A percentile compares a stretch with the other conserved stretches of the same genome.
These are phyloP conservation scores for Corythaixoides concolor DNA, from an alignment of 2,113 vertebrate genomes.

Conservation along the genomic window DNA sequence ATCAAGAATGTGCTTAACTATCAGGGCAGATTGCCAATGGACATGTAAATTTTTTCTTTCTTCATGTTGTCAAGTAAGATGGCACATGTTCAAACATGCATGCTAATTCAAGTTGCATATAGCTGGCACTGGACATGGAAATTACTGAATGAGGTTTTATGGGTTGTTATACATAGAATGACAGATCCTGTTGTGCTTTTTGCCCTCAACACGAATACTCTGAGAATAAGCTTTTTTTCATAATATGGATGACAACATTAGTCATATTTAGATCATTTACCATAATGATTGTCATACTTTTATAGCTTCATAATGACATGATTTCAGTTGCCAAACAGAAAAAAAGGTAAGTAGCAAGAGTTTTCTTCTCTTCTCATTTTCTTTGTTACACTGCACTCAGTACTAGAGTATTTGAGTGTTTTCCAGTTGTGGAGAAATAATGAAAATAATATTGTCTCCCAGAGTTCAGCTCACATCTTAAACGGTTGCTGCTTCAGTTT, in stretches of 20 bases:
- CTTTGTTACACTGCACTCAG: background rate
- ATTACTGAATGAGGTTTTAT: conserved; percentile 26
- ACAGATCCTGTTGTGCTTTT: conserved; percentile 38
- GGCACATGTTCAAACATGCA: conserved; percentile 2
- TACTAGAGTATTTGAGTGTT: background rate
- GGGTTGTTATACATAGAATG: conserved; percentile 5
- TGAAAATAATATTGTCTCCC: too few relatives aligned
- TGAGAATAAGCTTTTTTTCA: background rate
- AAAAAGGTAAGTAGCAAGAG: background rate
- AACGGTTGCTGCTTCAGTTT: too few relatives aligned
- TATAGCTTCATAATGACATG: background rate
- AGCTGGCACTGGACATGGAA: conserved; percentile 9
- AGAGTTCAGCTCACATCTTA: too few relatives aligned
- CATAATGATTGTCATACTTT: background rate
- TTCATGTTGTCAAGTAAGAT: conserved; percentile 27
- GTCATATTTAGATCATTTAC: conserved; percentile 5
- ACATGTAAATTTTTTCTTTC: conserved; percentile 18
- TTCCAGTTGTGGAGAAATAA: too few relatives aligned
- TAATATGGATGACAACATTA: conserved; percentile 6
- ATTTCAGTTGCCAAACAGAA: background rate
- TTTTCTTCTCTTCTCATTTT: background rate
- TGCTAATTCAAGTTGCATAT: conserved; percentile 31
- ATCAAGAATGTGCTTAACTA: conserved; percentile 29
- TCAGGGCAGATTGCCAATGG: conserved; percentile 9
- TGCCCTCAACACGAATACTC: background rate